phyloP scores from a whole-genome alignment of 2,797 vertebrate species.

The Neosilurus hyrtlii region DNA sequence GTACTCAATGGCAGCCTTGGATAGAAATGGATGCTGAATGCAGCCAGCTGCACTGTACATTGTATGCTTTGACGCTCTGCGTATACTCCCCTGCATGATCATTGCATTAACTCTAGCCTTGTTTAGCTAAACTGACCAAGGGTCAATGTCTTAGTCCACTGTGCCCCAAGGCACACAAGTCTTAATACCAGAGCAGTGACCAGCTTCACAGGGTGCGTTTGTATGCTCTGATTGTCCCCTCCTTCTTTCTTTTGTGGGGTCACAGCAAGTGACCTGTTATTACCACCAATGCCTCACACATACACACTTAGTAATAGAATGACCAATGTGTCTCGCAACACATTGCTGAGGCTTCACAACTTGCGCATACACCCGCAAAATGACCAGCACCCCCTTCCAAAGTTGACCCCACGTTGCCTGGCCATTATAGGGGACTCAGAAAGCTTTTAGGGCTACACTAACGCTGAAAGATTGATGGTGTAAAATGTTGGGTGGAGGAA shows the following conservation, averaged over 20 bases:
- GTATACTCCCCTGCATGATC: slow-evolving; percentile 3
- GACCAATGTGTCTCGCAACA: slow-evolving; percentile 65
- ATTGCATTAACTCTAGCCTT: slow-evolving; percentile 38
- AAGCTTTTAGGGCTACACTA: slow-evolving; percentile 82
- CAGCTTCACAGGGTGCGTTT: slow-evolving; percentile 46
- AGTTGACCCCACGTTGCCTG: slow-evolving; percentile 76
- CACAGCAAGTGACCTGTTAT: slow-evolving; percentile 67
- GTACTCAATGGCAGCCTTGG: background rate
- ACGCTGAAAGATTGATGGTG: slow-evolving; percentile 82
- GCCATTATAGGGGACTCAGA: slow-evolving; percentile 82
- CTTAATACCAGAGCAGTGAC: slow-evolving; percentile 41
- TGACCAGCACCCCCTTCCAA: slow-evolving; percentile 70
- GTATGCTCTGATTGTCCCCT: slow-evolving; percentile 46
- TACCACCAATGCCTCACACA: slow-evolving; percentile 57
- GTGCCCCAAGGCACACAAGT: slow-evolving; percentile 51
- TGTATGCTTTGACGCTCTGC: background rate
- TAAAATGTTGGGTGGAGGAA: slow-evolving; percentile 70
- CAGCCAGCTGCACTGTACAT: slow-evolving; percentile 31
- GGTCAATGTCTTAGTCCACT: slow-evolving; percentile 51
- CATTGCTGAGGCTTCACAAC: slow-evolving; percentile 73
- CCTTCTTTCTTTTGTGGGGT: slow-evolving; percentile 61
- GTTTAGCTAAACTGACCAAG: slow-evolving; percentile 44
- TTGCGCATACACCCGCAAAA: slow-evolving; percentile 45
- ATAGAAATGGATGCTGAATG: slow-evolving; percentile 7
- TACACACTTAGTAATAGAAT: slow-evolving; percentile 57